Evolutionary conservation across 2,888 invertebrate genomes (phyloP).

Genomic region (Nomada ruficornis): DNA sequence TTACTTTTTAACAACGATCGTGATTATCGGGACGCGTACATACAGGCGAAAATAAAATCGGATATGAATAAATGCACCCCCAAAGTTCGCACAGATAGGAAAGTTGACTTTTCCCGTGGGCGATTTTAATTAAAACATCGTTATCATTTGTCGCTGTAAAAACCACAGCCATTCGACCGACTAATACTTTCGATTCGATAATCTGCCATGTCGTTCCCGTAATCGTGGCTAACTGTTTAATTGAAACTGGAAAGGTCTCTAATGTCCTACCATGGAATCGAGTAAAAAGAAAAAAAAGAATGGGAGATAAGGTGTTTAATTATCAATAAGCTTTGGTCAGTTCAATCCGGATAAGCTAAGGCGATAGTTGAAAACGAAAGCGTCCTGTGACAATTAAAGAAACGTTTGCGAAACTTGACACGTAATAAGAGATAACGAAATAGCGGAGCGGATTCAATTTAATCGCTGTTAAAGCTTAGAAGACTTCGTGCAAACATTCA

Average conservation of each 20-base stretch:
- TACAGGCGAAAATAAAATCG: conserved; percentile 15
- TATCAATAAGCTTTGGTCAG: neutral
- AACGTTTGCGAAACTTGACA: neutral
- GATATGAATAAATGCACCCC: conserved; percentile 16
- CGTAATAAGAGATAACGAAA: neutral
- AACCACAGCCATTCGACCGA: neutral
- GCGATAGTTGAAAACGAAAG: too few relatives aligned
- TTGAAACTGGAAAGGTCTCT: conserved; percentile 2
- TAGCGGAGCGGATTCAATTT: neutral
- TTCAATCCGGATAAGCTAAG: too few relatives aligned
- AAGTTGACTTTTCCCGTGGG: too few relatives aligned
- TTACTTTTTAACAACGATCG: conserved; percentile 10
- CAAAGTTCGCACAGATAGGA: neutral
- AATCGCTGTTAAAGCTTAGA: neutral
- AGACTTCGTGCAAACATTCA: neutral
- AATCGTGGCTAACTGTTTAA: conserved; percentile 12
- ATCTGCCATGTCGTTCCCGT: conserved; percentile 2
- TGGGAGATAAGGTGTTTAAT: neutral
- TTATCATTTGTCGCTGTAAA: conserved; percentile 8
- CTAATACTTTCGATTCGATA: neutral
- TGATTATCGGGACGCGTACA: conserved; percentile 17
- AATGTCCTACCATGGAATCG: too few relatives aligned
- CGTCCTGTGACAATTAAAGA: too few relatives aligned
- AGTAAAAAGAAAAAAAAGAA: neutral
- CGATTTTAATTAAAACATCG: conserved; percentile 23